Percentiles rank a stretch among this genome's conserved stretches.
Evolutionary conservation across 2,113 vertebrate species (phyloP).

Genomic region (Gallinago media): DNA sequence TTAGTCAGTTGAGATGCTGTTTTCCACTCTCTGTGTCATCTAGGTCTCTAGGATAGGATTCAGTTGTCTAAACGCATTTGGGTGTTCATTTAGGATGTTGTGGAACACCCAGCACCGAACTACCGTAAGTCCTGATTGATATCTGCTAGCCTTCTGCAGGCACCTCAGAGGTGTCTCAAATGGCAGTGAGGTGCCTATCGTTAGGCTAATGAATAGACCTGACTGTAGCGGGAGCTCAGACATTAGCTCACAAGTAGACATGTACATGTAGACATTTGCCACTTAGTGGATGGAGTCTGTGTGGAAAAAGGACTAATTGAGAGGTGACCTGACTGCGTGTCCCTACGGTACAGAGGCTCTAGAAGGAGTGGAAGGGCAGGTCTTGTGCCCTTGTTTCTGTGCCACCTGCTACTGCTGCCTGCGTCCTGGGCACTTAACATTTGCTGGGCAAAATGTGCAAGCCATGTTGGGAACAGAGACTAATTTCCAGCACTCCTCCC

Average conservation of each 20-base stretch:
- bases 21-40: not conserved
- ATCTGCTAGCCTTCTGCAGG: not conserved
- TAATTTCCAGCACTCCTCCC: not conserved
- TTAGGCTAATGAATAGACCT: not conserved
- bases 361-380: not conserved
- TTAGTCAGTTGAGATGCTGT: not conserved
- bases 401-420: not conserved
- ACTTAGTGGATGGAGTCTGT: not conserved
- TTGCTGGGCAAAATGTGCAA: not conserved
- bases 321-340: not conserved
- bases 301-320: not conserved
- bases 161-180: not conserved
- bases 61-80: not conserved
- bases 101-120: not conserved
- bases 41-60: not conserved
- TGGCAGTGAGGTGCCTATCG: fast-evolving
- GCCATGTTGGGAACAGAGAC: not conserved
- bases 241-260: not conserved
- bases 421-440: fast-evolving
- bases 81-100: not conserved
- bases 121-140: not conserved
- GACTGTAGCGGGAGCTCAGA: not conserved
- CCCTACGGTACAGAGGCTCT: not conserved
- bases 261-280: not conserved
- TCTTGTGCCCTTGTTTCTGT: not conserved